A percentile compares a stretch with the other conserved stretches of the same genome.
phyloP scores from a whole-genome alignment of 2,888 invertebrate genomes.

The Tholera decimalis region DNA sequence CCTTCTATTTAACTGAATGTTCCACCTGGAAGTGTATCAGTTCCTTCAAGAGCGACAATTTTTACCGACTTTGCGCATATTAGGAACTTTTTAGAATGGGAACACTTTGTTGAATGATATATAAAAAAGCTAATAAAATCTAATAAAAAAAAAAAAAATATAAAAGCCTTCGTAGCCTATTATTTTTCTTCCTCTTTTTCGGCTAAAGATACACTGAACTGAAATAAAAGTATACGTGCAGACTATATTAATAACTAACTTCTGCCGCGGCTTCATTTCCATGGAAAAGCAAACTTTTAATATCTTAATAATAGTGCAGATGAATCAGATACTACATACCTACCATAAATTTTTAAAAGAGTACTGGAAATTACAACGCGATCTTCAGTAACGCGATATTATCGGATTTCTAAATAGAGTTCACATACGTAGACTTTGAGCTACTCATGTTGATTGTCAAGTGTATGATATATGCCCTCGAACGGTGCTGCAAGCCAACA shows the following conservation, averaged over 20 bases:
- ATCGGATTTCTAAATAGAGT: slow-evolving; percentile 12
- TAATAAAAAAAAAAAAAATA: no score
- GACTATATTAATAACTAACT: background rate
- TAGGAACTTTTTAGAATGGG: no score
- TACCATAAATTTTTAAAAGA: background rate
- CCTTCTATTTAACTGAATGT: background rate
- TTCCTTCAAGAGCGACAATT: background rate
- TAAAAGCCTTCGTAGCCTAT: background rate
- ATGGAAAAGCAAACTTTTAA: no score
- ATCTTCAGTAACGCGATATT: background rate
- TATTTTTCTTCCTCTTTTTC: background rate
- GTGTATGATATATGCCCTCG: slow-evolving; percentile 33
- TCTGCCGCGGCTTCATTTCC: no score
- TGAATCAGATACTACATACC: background rate
- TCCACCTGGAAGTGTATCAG: background rate
- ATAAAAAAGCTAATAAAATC: no score
- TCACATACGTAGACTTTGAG: slow-evolving; percentile 6
- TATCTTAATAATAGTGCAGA: no score
- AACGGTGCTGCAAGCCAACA: slow-evolving; percentile 37
- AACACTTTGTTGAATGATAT: background rate
- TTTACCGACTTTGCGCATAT: background rate
- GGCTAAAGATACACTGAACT: background rate
- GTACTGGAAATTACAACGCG: slow-evolving; percentile 1
- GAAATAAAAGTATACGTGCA: background rate
- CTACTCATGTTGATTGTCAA: slow-evolving; percentile 29